Base-by-base conservation (phyloP, 1,140 invertebrate genomes). In the Teleopsis dalmanni region DNA sequence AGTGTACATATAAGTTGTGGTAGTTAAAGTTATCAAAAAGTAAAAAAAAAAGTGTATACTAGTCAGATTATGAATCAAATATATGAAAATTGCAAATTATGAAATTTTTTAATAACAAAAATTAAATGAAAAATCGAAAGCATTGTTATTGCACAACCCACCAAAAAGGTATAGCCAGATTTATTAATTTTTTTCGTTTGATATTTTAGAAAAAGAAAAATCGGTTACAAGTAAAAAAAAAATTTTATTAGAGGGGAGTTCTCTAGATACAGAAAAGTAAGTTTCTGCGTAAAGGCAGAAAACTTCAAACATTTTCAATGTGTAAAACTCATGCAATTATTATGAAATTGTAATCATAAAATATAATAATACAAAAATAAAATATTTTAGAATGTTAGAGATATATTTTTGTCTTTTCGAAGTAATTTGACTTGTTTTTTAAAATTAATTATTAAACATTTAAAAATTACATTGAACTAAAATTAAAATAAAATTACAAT, bases 111-210 rank as follows among this genome's bases (percentile, higher is more conserved):
- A 26, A 36, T 46, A 46, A 22, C 31, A 22, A 14, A 16, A 33
- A 34, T n/a, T 46, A 35, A 22, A 22, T 18, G 14, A 35, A 11
- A 35, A 43, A 43, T 18, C 25, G 41, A 31, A 43, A 25, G 41
- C 41, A 43, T 43, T 43, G 41, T 46, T 27, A 43, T 43, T 43
- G 41, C 35, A 27, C 41, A 43, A 43, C 41, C 41, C 41, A 43
- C 41, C 41, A 43, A 43, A 19, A 42, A 42, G 40, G 40, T 42
- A 42, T 42, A 40, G 6, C 1, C 8, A n/a, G n/a, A 33, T 44
- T 44, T 18, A 42, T 13, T 25, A 42, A 42, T 29, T 22, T 44
- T 26, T 19, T 3, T 10, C 13, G 19, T n/a, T 13, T 21, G 33
- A 22, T 27, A 8, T 10, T 25, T 2, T 42, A 14, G 3, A 9